Conservation (phyloP, 1,140 invertebrate genomes). For the Carcinoscorpius rotundicauda region DNA sequence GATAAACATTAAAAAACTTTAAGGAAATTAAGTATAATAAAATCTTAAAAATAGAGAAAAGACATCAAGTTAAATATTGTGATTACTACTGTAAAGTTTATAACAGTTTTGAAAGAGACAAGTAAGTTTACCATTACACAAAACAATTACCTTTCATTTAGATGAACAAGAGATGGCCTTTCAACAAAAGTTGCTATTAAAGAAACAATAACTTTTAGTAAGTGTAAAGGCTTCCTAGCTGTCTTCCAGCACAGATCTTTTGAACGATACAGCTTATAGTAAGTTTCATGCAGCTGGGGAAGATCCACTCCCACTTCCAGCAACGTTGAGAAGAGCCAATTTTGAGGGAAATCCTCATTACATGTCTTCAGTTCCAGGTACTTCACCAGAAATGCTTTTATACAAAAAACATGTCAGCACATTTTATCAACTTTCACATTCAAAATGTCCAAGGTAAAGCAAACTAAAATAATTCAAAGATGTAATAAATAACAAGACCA, state of each 20-base stretch:
- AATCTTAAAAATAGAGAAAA: no score
- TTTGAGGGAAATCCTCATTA: conserved; percentile 20
- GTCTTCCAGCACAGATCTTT: conserved; percentile 32
- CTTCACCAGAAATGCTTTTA: conserved; percentile 37
- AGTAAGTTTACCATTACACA: no score
- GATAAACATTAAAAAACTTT: no score
- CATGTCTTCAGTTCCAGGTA: conserved; percentile 30
- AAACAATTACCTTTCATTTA: conserved; percentile 29
- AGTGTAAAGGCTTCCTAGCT: conserved; percentile 30
- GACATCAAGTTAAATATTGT: no score
- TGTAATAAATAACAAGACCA: background rate
- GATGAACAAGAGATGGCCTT: conserved; percentile 24
- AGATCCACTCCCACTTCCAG: conserved; percentile 34
- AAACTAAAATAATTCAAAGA: conserved; percentile 4
- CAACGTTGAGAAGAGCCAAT: conserved; percentile 36
- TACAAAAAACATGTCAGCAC: conserved; percentile 9
- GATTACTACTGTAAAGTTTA: no score
- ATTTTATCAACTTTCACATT: no score
- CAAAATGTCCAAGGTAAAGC: conserved; percentile 5
- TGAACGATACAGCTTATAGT: conserved; percentile 37
- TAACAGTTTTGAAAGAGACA: no score
- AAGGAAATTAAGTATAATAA: no score
- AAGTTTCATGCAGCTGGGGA: conserved; percentile 35
- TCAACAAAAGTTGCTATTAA: conserved; percentile 28
- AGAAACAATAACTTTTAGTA: conserved; percentile 29